phyloP scores from a whole-genome alignment of 2,113 vertebrate species.

The Myotis davidii region DNA sequence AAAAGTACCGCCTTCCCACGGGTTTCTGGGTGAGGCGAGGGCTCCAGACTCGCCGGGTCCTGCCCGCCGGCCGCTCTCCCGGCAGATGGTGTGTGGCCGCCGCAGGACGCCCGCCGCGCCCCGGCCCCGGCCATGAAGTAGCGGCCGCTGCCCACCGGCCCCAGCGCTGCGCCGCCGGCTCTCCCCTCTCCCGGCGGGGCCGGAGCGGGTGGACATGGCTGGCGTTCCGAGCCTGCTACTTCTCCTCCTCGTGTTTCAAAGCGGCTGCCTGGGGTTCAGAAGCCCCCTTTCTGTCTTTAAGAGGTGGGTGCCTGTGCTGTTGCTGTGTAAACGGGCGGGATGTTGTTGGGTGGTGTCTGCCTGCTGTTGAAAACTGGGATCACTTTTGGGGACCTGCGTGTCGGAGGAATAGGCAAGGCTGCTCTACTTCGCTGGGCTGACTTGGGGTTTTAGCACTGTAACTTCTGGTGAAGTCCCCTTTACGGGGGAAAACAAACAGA shows the following conservation, averaged over 20 bases:
- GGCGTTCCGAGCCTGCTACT: constrained; percentile 83
- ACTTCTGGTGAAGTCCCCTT: constrained; percentile 49
- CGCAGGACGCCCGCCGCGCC: constrained; percentile 75
- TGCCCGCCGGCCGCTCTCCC: constrained; percentile 50
- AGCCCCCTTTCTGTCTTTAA: constrained; percentile 86
- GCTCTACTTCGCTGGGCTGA: background rate
- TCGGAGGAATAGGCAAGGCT: constrained; percentile 11
- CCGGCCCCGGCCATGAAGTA: constrained; percentile 81
- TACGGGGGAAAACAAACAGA: background rate
- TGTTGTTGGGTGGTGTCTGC: background rate
- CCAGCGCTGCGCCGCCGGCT: constrained; percentile 68
- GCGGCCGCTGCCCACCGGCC: constrained; percentile 78
- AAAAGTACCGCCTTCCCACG: constrained; percentile 57
- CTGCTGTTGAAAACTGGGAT: background rate
- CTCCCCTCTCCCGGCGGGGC: constrained; percentile 72
- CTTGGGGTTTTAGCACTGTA: background rate
- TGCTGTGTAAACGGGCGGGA: background rate
- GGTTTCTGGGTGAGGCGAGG: constrained; percentile 56
- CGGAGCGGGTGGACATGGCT: constrained; percentile 87
- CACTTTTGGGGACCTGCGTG: background rate
- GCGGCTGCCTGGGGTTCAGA: constrained; percentile 85
- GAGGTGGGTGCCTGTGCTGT: constrained; percentile 86
- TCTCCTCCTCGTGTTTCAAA: constrained; percentile 85
- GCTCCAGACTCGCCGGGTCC: constrained; percentile 55
- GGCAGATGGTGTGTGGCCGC: constrained; percentile 79